Base-by-base conservation (phyloP, 1,140 invertebrate genomes). In the Magallana gigas region DNA sequence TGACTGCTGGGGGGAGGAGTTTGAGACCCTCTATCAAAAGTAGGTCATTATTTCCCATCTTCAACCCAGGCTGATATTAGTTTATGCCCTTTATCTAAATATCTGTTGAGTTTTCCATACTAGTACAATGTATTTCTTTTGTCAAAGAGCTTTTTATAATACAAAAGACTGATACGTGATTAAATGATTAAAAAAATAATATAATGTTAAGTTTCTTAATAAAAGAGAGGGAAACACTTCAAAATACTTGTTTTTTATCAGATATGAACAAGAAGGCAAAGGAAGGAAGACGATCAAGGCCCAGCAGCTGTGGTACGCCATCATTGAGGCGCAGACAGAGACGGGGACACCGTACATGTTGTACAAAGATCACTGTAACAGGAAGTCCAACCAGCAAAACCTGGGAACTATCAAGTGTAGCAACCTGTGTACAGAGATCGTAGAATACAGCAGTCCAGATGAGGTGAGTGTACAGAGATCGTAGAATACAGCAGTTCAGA, bases 381-480 rank as follows among this genome's bases (percentile, higher is more conserved):
- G 97, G 9, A 99, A 99, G 95, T 98, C 97, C 83, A 99, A 99
- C 95, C 99, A 99, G 93, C 97, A 99, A 95, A 99, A 99, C 95
- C 94, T 99, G 23, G 99, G 99, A 56, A 99, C 99, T 7, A 99
- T 99, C 88, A 99, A 99, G 95, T 98, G 98, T 94, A 99, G 98
- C 89, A 99, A 99, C 95, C 95, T 99, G 16, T 99, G 99, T 94
- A 99, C 99, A 0, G 99, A 99, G 96, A 98, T 99, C 92, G 96
- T 99, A 1, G 97, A 99, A 94, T 99, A 99, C 94, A 95, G 94
- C 64, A 96, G 97, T 62, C 95, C 96, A 2, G 98, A 99, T 95
- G 99, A 99, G 96, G 97, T 96, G 90, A 87, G 16, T 99, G 99
- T 94, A 99, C 99, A 0, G 99, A 99, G 96, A 98, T 99, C 92